A percentile compares a stretch with the other conserved stretches of the same genome.
Conservation (phyloP, 2,888 invertebrate species). For the Drosophila barbarae region DNA sequence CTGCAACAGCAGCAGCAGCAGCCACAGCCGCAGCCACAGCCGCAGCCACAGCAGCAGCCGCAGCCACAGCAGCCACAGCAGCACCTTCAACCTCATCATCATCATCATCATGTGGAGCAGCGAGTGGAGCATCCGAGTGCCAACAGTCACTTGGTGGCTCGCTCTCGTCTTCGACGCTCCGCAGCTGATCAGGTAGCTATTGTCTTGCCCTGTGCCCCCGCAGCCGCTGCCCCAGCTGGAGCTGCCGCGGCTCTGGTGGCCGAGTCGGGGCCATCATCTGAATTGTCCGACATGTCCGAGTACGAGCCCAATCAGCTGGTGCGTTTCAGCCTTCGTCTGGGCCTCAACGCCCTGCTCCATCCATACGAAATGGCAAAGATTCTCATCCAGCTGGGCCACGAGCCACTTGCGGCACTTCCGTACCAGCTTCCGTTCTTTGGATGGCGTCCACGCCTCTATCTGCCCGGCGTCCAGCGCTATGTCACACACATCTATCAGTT, state of each 20-base stretch:
- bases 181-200: background rate
- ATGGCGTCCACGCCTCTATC: slow-evolving; percentile 8
- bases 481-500: slow-evolving; percentile 37
- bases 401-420: slow-evolving; percentile 40
- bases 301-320: slow-evolving; percentile 26
- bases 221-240: background rate
- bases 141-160: background rate
- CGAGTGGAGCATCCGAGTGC: background rate
- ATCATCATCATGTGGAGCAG: background rate
- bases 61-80: no score
- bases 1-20: background rate
- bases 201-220: background rate
- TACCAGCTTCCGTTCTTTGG: slow-evolving; percentile 28
- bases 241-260: background rate
- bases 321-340: slow-evolving; percentile 45
- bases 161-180: background rate
- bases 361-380: slow-evolving; percentile 51
- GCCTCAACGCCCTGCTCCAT: slow-evolving; percentile 36
- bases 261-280: background rate
- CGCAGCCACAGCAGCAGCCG: background rate
- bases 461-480: slow-evolving; percentile 53
- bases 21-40: background rate
- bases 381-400: slow-evolving; percentile 58
- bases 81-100: background rate
- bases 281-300: no score